phyloP scores from a whole-genome alignment of 2,797 vertebrate genomes.

The Eutrigla gurnardus region DNA sequence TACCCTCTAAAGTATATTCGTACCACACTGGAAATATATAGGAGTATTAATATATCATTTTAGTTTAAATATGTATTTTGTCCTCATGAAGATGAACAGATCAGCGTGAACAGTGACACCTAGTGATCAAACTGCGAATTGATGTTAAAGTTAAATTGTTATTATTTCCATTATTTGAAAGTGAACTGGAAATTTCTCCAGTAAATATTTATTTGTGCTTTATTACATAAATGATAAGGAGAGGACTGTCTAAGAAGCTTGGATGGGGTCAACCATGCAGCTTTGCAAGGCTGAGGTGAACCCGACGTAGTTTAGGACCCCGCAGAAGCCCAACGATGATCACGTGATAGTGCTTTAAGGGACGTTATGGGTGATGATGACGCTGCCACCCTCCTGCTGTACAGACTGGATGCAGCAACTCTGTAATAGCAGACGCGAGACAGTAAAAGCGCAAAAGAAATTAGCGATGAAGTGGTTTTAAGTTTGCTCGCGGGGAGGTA shows the following conservation, averaged over 20 bases:
- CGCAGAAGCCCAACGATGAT: constrained; percentile 8
- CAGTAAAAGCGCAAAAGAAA: accelerated
- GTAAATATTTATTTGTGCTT: background rate
- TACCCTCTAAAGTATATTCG: background rate
- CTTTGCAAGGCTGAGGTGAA: background rate
- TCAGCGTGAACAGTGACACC: constrained; percentile 5
- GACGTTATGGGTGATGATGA: background rate
- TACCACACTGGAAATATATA: background rate
- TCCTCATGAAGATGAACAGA: background rate
- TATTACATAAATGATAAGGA: background rate
- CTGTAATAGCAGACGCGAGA: background rate
- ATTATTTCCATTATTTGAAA: background rate
- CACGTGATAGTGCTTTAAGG: constrained; percentile 61
- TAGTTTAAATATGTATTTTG: background rate
- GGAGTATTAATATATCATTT: background rate
- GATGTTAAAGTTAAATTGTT: no score
- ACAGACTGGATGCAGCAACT: background rate
- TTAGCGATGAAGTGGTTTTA: background rate
- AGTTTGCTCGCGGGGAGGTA: constrained; percentile 10
- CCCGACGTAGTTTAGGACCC: constrained; percentile 65
- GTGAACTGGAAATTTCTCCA: background rate
- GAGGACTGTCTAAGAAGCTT: background rate
- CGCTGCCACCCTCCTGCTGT: background rate
- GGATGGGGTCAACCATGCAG: background rate
- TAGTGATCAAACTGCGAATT: background rate